These are phyloP conservation scores for Drosophila prosaltans DNA, from an alignment of 1,140 invertebrate genomes.

Conservation along the genomic window DNA sequence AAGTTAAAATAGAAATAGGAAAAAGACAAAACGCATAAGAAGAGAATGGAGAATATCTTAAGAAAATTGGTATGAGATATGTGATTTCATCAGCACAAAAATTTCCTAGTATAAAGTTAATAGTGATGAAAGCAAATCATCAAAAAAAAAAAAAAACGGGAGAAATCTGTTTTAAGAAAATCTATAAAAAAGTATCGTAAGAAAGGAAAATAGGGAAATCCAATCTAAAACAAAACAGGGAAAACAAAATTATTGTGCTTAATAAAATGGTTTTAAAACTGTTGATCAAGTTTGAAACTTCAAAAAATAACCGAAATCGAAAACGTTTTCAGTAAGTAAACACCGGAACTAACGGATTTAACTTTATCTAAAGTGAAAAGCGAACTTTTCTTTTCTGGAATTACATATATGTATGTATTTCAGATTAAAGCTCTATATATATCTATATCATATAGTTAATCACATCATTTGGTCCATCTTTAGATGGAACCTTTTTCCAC, in stretches of 20 bases:
- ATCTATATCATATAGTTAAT: not conserved
- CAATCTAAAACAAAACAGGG: no score
- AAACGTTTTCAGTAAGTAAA: no score
- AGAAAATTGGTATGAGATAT: conserved; percentile 10
- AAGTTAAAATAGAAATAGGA: conserved; percentile 5
- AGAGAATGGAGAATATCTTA: not conserved
- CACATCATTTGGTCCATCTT: not conserved
- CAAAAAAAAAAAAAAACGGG: no score
- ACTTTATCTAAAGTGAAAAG: no score
- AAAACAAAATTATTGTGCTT: no score
- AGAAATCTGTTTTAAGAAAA: not conserved
- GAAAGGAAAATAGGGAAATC: not conserved
- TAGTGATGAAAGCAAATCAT: not conserved
- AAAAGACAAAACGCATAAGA: not conserved
- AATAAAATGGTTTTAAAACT: no score
- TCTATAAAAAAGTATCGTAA: not conserved
- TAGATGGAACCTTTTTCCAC: not conserved
- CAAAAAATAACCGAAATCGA: no score
- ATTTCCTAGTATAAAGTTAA: not conserved
- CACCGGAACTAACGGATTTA: no score
- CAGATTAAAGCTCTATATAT: no score
- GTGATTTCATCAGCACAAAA: conserved; percentile 28
- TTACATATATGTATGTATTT: no score
- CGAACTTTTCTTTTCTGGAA: no score
- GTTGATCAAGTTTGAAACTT: no score